phyloP scores from a whole-genome alignment of 1,140 invertebrate genomes.

The Venustaconcha ellipsiformis region DNA sequence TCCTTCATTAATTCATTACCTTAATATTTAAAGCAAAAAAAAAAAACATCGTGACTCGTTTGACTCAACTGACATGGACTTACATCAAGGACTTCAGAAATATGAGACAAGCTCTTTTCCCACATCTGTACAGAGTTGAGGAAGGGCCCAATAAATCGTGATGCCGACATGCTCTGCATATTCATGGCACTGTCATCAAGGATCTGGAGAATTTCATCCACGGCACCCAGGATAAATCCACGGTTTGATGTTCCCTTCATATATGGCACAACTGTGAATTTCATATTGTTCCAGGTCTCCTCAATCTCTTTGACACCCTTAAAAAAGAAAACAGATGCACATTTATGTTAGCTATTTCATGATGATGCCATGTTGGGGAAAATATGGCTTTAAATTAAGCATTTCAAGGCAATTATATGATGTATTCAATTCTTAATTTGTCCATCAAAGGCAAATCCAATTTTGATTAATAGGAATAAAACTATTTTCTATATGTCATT shows the following conservation, averaged over 20 bases:
- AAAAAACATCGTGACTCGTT: too few relatives aligned
- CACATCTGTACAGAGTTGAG: conserved; percentile 82
- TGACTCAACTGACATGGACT: conserved; percentile 33
- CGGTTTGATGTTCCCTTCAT: conserved; percentile 73
- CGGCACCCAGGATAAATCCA: conserved; percentile 82
- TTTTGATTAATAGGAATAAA: too few relatives aligned
- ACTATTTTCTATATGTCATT: too few relatives aligned
- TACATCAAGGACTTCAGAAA: conserved; percentile 85
- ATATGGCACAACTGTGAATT: conserved; percentile 77
- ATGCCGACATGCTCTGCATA: conserved; percentile 90
- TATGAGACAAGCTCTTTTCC: conserved; percentile 83
- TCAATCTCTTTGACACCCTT: conserved; percentile 82
- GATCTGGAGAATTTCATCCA: conserved; percentile 84
- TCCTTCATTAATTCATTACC: too few relatives aligned
- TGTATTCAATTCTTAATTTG: too few relatives aligned
- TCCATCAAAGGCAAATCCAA: too few relatives aligned
- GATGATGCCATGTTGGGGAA: too few relatives aligned
- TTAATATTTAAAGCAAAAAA: too few relatives aligned
- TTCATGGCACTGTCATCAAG: conserved; percentile 91
- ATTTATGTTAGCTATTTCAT: too few relatives aligned
- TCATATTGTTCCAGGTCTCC: conserved; percentile 78
- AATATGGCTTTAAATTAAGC: too few relatives aligned
- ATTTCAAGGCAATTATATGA: too few relatives aligned
- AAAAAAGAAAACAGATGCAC: conserved; percentile 7
- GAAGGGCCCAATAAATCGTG: conserved; percentile 90